Evolutionary conservation across 2,113 vertebrate genomes (phyloP).

Genomic region (Recurvirostra avosetta): DNA sequence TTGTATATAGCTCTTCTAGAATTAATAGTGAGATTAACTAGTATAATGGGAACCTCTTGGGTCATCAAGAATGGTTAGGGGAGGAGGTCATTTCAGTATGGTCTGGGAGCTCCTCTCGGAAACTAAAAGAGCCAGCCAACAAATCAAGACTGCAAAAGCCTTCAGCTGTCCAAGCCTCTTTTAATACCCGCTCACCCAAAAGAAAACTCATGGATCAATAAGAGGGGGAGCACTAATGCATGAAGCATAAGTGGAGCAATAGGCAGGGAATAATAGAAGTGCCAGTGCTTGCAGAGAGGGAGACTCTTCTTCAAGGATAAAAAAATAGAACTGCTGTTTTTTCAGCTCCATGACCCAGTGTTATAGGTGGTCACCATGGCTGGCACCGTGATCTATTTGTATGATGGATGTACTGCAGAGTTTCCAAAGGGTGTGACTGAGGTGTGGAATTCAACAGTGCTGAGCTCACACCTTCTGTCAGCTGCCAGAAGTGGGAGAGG

Average conservation of each 20-base stretch:
- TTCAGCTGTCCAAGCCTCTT: not conserved
- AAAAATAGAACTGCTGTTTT: not conserved
- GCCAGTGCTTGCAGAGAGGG: not conserved
- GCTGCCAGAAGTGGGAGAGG: constrained; percentile 39
- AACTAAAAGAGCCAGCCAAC: not conserved
- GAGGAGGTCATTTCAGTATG: not conserved
- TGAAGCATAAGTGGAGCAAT: not conserved
- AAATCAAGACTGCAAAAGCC: not conserved
- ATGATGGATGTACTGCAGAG: not conserved
- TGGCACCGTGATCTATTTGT: not conserved
- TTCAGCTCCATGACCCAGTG: not conserved
- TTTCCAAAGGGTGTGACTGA: constrained; percentile 43
- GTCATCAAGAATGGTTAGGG: not conserved
- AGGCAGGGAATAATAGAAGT: not conserved
- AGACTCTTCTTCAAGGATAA: not conserved
- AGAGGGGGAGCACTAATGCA: not conserved
- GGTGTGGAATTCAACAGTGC: constrained; percentile 27
- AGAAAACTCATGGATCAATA: not conserved
- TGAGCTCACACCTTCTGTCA: constrained; percentile 44
- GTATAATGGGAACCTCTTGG: not conserved
- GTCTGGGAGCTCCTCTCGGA: not conserved
- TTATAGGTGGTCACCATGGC: not conserved
- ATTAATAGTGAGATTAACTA: not conserved
- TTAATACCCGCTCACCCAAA: not conserved
- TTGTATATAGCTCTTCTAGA: not conserved